phyloP scores from a whole-genome alignment of 1,140 invertebrate species.

The Nixonia krombeini region DNA sequence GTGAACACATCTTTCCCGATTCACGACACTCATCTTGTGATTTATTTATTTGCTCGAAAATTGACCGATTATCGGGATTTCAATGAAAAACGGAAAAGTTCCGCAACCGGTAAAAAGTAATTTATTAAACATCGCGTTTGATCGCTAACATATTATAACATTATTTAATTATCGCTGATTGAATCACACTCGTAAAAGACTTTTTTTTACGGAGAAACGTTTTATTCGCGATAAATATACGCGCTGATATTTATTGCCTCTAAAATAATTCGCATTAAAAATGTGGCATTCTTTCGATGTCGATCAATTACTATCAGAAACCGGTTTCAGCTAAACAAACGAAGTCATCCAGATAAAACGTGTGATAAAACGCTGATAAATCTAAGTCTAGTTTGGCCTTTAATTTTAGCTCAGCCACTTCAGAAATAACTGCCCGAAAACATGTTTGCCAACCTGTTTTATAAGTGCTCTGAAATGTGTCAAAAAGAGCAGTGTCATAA shows the following conservation, averaged over 20 bases:
- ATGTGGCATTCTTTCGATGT: conserved; percentile 19
- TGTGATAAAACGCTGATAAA: conserved; percentile 14
- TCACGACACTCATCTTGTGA: too few species aligned
- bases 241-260: conserved; percentile 24
- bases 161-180: conserved; percentile 13
- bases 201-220: conserved; percentile 11
- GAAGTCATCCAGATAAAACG: conserved; percentile 7
- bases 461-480: conserved; percentile 1
- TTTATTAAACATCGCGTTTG: too few species aligned
- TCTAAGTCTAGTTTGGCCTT: not conserved
- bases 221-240: conserved; percentile 31
- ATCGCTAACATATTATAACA: conserved; percentile 12
- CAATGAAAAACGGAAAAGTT: too few species aligned
- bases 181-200: conserved; percentile 14
- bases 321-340: conserved; percentile 21
- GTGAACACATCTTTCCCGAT: too few species aligned
- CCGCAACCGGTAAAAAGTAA: too few species aligned
- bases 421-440: not conserved
- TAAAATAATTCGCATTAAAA: conserved; percentile 33
- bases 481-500: not conserved
- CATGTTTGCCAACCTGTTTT: not conserved
- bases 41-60: too few species aligned
- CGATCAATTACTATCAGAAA: conserved; percentile 28
- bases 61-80: too few species aligned
- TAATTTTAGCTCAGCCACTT: not conserved